These are phyloP conservation scores for Drosophila persimilis DNA, from an alignment of 1,140 invertebrate genomes.

Conservation along the genomic window DNA sequence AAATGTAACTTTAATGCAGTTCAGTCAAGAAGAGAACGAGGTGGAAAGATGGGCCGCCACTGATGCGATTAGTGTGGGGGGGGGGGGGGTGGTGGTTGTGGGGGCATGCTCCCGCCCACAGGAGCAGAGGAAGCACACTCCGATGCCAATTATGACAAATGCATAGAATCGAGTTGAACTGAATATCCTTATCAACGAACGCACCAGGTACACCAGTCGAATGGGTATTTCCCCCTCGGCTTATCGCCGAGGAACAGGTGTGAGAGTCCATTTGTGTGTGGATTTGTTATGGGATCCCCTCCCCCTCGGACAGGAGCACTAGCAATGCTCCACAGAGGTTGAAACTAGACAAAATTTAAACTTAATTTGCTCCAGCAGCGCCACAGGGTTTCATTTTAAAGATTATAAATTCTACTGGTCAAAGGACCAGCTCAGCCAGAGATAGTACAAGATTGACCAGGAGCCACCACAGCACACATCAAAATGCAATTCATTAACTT, in stretches of 20 bases:
- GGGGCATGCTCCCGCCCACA: too few relatives aligned
- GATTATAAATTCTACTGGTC: slow-evolving; percentile 27
- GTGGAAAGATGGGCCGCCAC: slow-evolving; percentile 8
- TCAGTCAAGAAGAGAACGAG: slow-evolving; percentile 15
- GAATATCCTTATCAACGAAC: slow-evolving; percentile 55
- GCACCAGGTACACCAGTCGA: slow-evolving; percentile 21
- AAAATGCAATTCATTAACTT: slow-evolving; percentile 62
- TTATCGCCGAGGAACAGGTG: slow-evolving; percentile 37
- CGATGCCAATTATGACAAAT: slow-evolving; percentile 72
- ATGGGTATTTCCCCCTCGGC: slow-evolving; percentile 15
- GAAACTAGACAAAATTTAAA: slow-evolving; percentile 26
- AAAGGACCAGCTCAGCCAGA: not conserved
- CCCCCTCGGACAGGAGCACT: too few relatives aligned
- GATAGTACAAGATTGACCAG: not conserved
- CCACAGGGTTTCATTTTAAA: slow-evolving; percentile 31
- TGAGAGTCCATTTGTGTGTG: slow-evolving; percentile 5
- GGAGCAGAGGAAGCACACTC: slow-evolving; percentile 13
- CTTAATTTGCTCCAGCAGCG: slow-evolving; percentile 3
- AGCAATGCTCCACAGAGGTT: not conserved
- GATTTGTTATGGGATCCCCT: not conserved
- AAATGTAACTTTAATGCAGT: slow-evolving; percentile 61
- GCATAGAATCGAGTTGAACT: slow-evolving; percentile 68
- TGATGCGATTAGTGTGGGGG: slow-evolving; percentile 31
- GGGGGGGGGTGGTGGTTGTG: not conserved
- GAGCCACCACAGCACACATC: slow-evolving; percentile 36